Evolutionary conservation across 2,888 invertebrate species (phyloP), one percentile per base, ranked within the genome.

Genomic region (Gandaritis pyraliata): DNA sequence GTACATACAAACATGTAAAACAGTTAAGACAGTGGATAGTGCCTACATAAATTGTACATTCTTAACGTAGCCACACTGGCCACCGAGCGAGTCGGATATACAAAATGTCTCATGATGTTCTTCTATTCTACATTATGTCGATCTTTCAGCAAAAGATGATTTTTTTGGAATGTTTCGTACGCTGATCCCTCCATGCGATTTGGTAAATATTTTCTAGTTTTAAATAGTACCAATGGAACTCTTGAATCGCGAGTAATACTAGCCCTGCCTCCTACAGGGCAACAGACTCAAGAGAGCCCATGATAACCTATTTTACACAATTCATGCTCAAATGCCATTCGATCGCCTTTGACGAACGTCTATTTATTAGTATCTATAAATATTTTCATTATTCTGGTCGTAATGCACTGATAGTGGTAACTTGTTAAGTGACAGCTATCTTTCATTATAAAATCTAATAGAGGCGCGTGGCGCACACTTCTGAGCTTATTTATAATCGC

Each of bases 1-100:
- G 67, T 67, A 70, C 68, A 64, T 67, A 64, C 64, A 68, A 67
- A 66, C 65, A 69, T 67, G 65, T 63, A 61, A 66, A 65, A 65
- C 68, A 65, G 67, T 70, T 38, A 65, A 67, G 64, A 69, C 70
- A 70, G 61, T 55, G 62, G 62, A 64, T 66, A 57, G 61, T 59
- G 57, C 74, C 71, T 70, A 67, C 72, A 70, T 69, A 73, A 65
- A 67, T 73, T 69, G 74, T 73, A 70, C 67, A 66, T 71, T 67
- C 55, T 50, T 56, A 67, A 49, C 29, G 67, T 66, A 69, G 65
- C 61, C 62, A 57, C 58, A 33, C 65, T 66, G 70, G 65, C 61
- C 62, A 57, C 58, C 59, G 61, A 64, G 58, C 61, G 51, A 57
- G 52, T 63, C 61, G 51, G 55, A 66, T 53, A 52, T 61, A 62